Evolutionary conservation across 1,140 invertebrate species (phyloP).

Genomic region (Paraescarpia echinospica): DNA sequence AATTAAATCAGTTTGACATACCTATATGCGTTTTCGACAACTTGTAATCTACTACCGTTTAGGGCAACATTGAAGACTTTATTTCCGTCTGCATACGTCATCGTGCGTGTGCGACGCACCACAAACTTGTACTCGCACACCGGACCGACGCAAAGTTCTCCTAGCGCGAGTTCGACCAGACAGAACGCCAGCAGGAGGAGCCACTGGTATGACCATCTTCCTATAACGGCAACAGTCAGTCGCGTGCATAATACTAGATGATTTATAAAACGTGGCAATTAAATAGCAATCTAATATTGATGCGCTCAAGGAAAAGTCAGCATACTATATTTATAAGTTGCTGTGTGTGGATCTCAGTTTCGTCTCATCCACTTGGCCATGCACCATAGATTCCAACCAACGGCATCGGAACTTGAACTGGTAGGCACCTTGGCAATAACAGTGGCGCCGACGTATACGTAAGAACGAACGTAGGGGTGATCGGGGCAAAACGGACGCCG

Average conservation of each 20-base stretch:
- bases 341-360: too few relatives aligned
- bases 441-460: too few relatives aligned
- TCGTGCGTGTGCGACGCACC: background rate
- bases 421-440: too few relatives aligned
- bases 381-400: too few relatives aligned
- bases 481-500: too few relatives aligned
- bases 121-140: conserved; percentile 20
- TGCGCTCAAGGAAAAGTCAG: too few relatives aligned
- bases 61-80: background rate
- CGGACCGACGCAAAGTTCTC: background rate
- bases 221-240: background rate
- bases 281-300: background rate
- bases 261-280: background rate
- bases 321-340: too few relatives aligned
- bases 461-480: too few relatives aligned
- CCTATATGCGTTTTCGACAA: conserved; percentile 7
- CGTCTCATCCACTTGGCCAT: too few relatives aligned
- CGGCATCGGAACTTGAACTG: too few relatives aligned
- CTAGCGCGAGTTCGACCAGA: background rate
- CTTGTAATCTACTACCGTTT: conserved; percentile 3
- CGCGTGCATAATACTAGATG: background rate
- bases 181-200: background rate
- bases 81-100: background rate
- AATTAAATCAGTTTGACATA: background rate
- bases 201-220: background rate